These are phyloP conservation scores for Tenebrosternarchus preto DNA, from an alignment of 2,113 vertebrate genomes.

Conservation along the genomic window DNA sequence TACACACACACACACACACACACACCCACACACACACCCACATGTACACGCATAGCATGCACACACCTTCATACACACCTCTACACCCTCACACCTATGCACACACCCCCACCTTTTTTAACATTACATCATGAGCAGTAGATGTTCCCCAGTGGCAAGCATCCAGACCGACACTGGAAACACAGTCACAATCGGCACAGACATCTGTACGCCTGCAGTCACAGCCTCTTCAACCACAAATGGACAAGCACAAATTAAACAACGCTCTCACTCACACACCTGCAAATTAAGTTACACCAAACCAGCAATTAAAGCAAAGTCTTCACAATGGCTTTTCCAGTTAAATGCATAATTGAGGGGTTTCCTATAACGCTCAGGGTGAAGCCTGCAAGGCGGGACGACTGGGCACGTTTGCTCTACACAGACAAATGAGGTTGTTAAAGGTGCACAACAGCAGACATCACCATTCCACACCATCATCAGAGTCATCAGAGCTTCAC, in stretches of 20 bases:
- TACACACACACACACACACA: too few relatives aligned
- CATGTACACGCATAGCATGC: constrained; percentile 18
- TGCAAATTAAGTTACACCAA: constrained; percentile 24
- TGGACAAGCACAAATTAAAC: not conserved
- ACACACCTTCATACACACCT: constrained; percentile 35
- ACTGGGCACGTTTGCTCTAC: not conserved
- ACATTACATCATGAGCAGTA: constrained; percentile 21
- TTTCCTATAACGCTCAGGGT: constrained; percentile 2
- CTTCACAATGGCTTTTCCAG: constrained; percentile 20
- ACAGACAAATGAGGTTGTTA: not conserved
- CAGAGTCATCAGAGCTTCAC: not conserved
- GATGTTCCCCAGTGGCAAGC: not conserved
- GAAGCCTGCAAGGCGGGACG: not conserved
- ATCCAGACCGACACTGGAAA: too few relatives aligned
- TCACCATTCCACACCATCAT: not conserved
- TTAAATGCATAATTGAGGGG: not conserved
- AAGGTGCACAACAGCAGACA: not conserved
- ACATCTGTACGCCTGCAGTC: constrained; percentile 20
- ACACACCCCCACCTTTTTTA: not conserved
- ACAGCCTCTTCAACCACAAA: not conserved
- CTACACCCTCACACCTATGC: constrained; percentile 23
- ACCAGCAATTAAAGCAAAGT: constrained; percentile 34
- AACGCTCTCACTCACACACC: constrained; percentile 22
- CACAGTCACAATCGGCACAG: not conserved
- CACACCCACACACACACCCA: constrained; percentile 39